These are phyloP conservation scores for Pterophyllum scalare DNA, from an alignment of 2,113 vertebrate species.

Conservation along the genomic window DNA sequence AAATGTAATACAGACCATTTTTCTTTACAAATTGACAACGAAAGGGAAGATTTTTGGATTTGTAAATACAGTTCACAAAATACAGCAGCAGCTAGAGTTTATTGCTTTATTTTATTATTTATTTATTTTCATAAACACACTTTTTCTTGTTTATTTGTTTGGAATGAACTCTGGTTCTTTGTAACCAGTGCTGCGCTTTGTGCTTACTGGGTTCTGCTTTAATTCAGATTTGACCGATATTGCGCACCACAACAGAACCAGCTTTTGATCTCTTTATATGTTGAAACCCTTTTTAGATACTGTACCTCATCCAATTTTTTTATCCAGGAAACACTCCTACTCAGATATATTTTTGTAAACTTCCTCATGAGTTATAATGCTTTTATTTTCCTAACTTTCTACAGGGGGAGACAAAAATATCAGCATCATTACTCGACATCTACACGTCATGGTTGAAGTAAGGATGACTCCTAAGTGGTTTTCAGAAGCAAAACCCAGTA, in stretches of 20 bases:
- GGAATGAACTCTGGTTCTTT: neutral
- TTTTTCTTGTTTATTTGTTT: too few species aligned
- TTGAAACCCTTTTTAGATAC: neutral
- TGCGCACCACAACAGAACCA: neutral
- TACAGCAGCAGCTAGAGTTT: too few species aligned
- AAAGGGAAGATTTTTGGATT: too few species aligned
- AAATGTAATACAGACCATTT: too few species aligned
- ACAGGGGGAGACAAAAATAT: conserved; percentile 27
- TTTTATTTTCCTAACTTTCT: neutral
- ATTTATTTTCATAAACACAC: neutral
- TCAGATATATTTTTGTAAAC: neutral
- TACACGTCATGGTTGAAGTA: conserved; percentile 77
- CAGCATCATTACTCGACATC: conserved; percentile 68
- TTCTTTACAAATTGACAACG: too few species aligned
- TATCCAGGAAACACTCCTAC: neutral
- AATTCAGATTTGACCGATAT: neutral
- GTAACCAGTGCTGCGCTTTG: fast-evolving
- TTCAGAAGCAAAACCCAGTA: neutral
- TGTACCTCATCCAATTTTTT: neutral
- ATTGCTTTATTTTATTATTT: too few species aligned
- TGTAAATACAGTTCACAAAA: too few species aligned
- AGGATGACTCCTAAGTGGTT: conserved; percentile 19
- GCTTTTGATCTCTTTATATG: neutral
- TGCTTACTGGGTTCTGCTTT: neutral
- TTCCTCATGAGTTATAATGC: neutral